phyloP scores from a whole-genome alignment of 2,888 invertebrate genomes.

The Torymus aiolomorphi region DNA sequence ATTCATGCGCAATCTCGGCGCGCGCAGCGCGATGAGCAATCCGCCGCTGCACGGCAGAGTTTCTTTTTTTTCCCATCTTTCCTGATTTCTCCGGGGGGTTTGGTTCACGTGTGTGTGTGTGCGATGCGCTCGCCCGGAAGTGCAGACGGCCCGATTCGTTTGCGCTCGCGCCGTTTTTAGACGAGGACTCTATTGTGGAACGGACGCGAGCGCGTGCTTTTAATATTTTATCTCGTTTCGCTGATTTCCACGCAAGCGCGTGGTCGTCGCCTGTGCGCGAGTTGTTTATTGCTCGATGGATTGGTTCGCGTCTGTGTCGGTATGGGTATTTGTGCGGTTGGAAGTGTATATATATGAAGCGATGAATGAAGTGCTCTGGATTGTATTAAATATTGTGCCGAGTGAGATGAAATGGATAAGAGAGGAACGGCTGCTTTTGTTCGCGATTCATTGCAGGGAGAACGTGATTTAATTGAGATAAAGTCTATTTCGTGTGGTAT shows the following conservation, averaged over 20 bases:
- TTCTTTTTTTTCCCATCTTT: constrained; percentile 40
- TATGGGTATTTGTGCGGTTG: too few species aligned
- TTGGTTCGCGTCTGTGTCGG: too few species aligned
- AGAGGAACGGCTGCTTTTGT: too few species aligned
- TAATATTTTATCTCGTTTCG: constrained; percentile 29
- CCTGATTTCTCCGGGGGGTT: constrained; percentile 50
- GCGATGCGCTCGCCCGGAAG: constrained; percentile 37
- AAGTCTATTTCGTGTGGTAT: too few species aligned
- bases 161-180: neutral
- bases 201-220: neutral
- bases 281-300: too few species aligned
- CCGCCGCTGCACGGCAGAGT: neutral
- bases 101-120: neutral
- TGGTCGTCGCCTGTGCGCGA: neutral
- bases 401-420: too few species aligned
- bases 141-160: constrained; percentile 19
- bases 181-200: constrained; percentile 24
- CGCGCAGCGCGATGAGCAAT: constrained; percentile 27
- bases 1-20: constrained; percentile 45
- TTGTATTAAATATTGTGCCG: too few species aligned
- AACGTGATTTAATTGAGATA: too few species aligned
- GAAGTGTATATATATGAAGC: too few species aligned
- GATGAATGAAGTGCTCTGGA: too few species aligned
- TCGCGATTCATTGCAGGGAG: too few species aligned
- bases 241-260: neutral